A percentile compares a stretch with the other conserved stretches of the same genome.
phyloP scores from a whole-genome alignment of 2,888 invertebrate genomes.

The Nematopogon swammerdamellus region DNA sequence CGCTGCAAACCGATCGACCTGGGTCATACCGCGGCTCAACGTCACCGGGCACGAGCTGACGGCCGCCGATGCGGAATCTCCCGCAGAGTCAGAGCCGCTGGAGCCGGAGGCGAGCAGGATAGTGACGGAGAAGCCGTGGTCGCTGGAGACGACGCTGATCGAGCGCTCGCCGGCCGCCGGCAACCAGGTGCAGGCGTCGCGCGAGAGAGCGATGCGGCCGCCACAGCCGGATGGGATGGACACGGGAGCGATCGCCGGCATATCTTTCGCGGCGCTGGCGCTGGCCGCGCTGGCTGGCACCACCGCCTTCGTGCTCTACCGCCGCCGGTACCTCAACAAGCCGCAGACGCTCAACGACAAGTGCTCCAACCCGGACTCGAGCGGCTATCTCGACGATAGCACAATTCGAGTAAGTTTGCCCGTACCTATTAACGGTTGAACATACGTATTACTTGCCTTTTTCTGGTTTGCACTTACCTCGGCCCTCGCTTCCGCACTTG shows the following conservation, averaged over 20 bases:
- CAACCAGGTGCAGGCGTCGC: slow-evolving; percentile 25
- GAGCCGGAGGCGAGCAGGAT: slow-evolving; percentile 28
- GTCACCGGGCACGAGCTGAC: slow-evolving; percentile 25
- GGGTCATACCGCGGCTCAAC: slow-evolving; percentile 23
- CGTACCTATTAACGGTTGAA: too few species aligned
- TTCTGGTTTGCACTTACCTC: too few species aligned
- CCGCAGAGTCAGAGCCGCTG: slow-evolving; percentile 23
- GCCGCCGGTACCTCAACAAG: slow-evolving; percentile 72
- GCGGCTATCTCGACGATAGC: slow-evolving; percentile 84
- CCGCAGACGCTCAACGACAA: slow-evolving; percentile 80
- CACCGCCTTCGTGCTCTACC: slow-evolving; percentile 65
- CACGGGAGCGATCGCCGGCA: slow-evolving; percentile 64
- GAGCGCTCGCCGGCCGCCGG: slow-evolving; percentile 33
- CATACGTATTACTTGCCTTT: too few species aligned
- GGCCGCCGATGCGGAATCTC: too few species aligned
- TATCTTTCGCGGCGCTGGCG: slow-evolving; percentile 64
- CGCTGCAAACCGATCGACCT: slow-evolving; percentile 27
- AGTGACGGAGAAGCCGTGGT: slow-evolving; percentile 43
- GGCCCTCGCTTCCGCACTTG: too few species aligned
- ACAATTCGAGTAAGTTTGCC: slow-evolving; percentile 70
- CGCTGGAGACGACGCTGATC: slow-evolving; percentile 38
- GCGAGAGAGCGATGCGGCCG: slow-evolving; percentile 26
- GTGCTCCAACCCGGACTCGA: slow-evolving; percentile 82
- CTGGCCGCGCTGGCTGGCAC: slow-evolving; percentile 63
- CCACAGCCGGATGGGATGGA: slow-evolving; percentile 38